Evolutionary conservation across 1,140 invertebrate genomes (phyloP).

Genomic region (Hycleus cichorii): DNA sequence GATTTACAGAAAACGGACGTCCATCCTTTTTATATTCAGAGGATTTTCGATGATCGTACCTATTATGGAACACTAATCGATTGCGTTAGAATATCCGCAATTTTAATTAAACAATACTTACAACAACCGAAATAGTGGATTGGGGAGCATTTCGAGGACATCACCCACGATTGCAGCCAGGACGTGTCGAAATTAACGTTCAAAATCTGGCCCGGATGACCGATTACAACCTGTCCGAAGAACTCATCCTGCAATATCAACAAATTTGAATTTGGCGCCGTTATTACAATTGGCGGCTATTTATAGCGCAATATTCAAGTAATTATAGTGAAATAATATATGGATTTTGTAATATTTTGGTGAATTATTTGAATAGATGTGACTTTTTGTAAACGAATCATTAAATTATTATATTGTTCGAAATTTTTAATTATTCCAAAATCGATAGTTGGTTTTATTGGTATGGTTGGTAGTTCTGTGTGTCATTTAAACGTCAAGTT

Average conservation of each 20-base stretch:
- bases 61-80: conserved; percentile 32
- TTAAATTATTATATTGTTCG: too few relatives aligned
- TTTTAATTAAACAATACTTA: conserved; percentile 40
- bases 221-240: conserved; percentile 55
- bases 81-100: not conserved
- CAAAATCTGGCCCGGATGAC: conserved; percentile 55
- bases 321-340: too few relatives aligned
- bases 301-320: too few relatives aligned
- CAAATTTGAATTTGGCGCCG: not conserved
- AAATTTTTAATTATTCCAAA: too few relatives aligned
- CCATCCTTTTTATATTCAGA: conserved; percentile 58
- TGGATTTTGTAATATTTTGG: too few relatives aligned
- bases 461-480: too few relatives aligned
- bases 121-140: conserved; percentile 53
- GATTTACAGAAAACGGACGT: conserved; percentile 49
- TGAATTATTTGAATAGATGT: too few relatives aligned
- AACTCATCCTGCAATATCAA: conserved; percentile 45
- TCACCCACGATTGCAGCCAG: conserved; percentile 59
- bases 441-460: too few relatives aligned
- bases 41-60: conserved; percentile 45
- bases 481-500: too few relatives aligned
- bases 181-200: conserved; percentile 64
- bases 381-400: too few relatives aligned
- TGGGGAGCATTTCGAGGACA: conserved; percentile 52
- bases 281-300: too few relatives aligned